Evolutionary conservation across 2,113 vertebrate genomes (phyloP), one percentile per base, ranked within the genome.

Genomic region (Amia ocellicauda): DNA sequence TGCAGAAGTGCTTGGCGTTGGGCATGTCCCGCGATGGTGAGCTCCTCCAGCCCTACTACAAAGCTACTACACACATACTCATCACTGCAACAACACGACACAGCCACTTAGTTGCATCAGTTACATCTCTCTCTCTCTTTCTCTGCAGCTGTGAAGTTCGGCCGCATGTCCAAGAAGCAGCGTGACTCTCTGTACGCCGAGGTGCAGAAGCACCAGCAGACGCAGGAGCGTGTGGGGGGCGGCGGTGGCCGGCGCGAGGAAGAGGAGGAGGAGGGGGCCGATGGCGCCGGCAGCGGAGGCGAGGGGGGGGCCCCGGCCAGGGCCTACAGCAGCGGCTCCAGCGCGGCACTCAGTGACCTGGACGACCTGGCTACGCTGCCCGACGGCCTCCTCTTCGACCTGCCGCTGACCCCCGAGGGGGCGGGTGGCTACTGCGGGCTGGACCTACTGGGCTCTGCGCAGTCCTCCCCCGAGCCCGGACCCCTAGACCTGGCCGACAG

Each of bases 121-220:
- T 7, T 36, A 36, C 31, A 7, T 36, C n/a, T 4, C 31, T 10
- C 31, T 36, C 31, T 36, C 31, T 4, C 31, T 10, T 36, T 10
- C 31, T 36, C 22, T 66, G 10, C 80, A 96, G 94, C 94, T 1
- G 94, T 96, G 70, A 96, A 96, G 76, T 96, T 96, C 0, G 94
- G 94, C n/a, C 90, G 94, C 63, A 96, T 96, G 94, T 95, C 94
- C 0, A 95, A 96, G 78, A 96, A 95, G 78, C 94, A 95, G 78
- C 87, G 93, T 1, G 94, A 95, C 86, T 94, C 91, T 72, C 87
- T 96, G 16, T 95, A 95, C 0, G 93, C 92, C 0, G 94, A 96
- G 80, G 93, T 96, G 47, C 93, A 96, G 86, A 95, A 92, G 62
- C 94, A 95, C 75, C 93, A 94, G 69, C 91, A 92, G 80, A 90